A percentile compares a stretch with the other conserved stretches of the same genome.
Evolutionary conservation across 2,797 vertebrate genomes (phyloP).

Genomic region (Helostoma temminkii): DNA sequence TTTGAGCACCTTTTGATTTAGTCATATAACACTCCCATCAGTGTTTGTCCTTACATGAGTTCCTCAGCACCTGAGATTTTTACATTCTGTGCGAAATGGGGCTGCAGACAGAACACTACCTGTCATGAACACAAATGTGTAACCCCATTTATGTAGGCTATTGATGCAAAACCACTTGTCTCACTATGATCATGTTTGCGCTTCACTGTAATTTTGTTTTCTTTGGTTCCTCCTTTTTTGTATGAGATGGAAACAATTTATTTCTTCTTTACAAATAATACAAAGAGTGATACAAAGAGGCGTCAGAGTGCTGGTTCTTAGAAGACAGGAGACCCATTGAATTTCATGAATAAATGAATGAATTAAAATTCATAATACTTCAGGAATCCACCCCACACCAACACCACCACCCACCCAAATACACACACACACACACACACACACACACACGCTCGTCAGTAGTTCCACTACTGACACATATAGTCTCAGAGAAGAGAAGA

Average conservation of each 20-base stretch:
- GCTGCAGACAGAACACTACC: slow-evolving; percentile 68
- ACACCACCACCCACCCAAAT: no score
- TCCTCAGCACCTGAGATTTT: slow-evolving; percentile 43
- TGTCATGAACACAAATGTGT: slow-evolving; percentile 75
- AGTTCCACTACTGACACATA: slow-evolving; percentile 75
- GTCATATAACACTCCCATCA: slow-evolving; percentile 60
- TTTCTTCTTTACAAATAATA: slow-evolving; percentile 83
- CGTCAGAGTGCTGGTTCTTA: slow-evolving; percentile 77
- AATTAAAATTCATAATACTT: slow-evolving; percentile 85
- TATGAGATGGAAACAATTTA: slow-evolving; percentile 77
- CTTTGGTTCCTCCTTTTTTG: slow-evolving; percentile 72
- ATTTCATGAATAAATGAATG: slow-evolving; percentile 88
- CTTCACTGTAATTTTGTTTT: slow-evolving; percentile 70
- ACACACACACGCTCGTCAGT: slow-evolving; percentile 46
- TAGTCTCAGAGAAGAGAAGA: slow-evolving; percentile 71
- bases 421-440: slow-evolving; percentile 10
- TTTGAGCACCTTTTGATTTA: slow-evolving; percentile 70
- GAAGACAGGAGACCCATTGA: slow-evolving; percentile 80
- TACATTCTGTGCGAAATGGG: slow-evolving; percentile 64
- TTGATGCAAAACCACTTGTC: slow-evolving; percentile 77
- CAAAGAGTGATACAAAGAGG: slow-evolving; percentile 74
- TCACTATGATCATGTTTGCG: slow-evolving; percentile 70
- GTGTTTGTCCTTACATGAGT: slow-evolving; percentile 52
- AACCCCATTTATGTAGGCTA: slow-evolving; percentile 71
- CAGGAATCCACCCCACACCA: no score